phyloP scores from a whole-genome alignment of 1,140 invertebrate genomes.

The Microplitis demolitor region DNA sequence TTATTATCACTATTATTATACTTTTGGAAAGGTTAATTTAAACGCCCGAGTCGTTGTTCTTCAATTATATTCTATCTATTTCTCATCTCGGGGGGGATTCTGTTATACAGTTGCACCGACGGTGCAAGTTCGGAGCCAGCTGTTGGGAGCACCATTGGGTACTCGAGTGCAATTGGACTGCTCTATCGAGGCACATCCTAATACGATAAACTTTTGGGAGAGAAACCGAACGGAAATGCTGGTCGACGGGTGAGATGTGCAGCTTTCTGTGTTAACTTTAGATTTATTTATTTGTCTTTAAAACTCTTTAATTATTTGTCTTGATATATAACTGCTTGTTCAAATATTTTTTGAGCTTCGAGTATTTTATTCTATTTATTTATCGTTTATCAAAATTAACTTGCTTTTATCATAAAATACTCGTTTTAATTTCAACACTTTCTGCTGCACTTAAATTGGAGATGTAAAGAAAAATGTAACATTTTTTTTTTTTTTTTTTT shows the following conservation, averaged over 20 bases:
- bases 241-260: slow-evolving; percentile 72
- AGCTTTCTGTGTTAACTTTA: not conserved
- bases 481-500: no score
- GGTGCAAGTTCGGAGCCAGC: slow-evolving; percentile 81
- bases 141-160: slow-evolving; percentile 78
- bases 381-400: no score
- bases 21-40: slow-evolving; percentile 3
- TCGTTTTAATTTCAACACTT: no score
- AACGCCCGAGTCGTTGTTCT: not conserved
- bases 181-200: slow-evolving; percentile 82
- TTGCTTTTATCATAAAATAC: no score
- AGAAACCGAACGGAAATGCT: slow-evolving; percentile 79
- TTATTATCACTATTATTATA: not conserved
- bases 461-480: no score
- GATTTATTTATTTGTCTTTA: not conserved
- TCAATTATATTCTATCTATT: not conserved
- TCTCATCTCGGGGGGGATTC: not conserved
- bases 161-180: slow-evolving; percentile 82
- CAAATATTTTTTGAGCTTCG: no score
- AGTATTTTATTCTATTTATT: no score
- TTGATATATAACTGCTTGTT: not conserved
- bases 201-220: slow-evolving; percentile 84
- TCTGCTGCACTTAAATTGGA: no score
- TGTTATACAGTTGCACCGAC: slow-evolving; percentile 73
- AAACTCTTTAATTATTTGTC: not conserved